Conservation (phyloP, 1,140 invertebrate species). For the Popillia japonica region DNA sequence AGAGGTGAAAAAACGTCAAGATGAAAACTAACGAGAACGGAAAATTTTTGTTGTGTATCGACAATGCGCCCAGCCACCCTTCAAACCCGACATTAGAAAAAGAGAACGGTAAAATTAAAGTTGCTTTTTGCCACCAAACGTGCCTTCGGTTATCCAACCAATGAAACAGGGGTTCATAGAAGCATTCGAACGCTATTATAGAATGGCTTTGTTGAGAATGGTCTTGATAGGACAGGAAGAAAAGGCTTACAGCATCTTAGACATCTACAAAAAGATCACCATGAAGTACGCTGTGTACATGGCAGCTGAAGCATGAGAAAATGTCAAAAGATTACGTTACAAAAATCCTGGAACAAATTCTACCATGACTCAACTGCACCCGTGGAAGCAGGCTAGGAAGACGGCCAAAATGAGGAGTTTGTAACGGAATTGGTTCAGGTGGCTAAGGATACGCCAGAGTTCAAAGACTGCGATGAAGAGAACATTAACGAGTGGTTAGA, state of each 20-base stretch:
- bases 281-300: neutral
- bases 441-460: too few relatives aligned
- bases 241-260: neutral
- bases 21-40: neutral
- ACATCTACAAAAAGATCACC: neutral
- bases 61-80: neutral
- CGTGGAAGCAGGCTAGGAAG: too few relatives aligned
- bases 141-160: neutral
- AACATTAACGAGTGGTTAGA: constrained; percentile 3
- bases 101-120: constrained; percentile 19
- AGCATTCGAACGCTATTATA: constrained; percentile 6
- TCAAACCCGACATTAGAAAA: neutral
- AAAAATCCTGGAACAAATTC: neutral
- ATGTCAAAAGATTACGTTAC: neutral
- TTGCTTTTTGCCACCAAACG: neutral
- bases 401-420: too few relatives aligned
- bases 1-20: neutral
- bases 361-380: too few relatives aligned
- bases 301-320: neutral
- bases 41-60: neutral
- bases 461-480: too few relatives aligned
- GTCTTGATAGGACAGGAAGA: too few relatives aligned
- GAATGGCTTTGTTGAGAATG: too few relatives aligned
- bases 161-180: neutral
- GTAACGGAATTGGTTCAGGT: too few relatives aligned